Conservation (phyloP, 2,113 vertebrate genomes). For the Ammospiza nelsoni region DNA sequence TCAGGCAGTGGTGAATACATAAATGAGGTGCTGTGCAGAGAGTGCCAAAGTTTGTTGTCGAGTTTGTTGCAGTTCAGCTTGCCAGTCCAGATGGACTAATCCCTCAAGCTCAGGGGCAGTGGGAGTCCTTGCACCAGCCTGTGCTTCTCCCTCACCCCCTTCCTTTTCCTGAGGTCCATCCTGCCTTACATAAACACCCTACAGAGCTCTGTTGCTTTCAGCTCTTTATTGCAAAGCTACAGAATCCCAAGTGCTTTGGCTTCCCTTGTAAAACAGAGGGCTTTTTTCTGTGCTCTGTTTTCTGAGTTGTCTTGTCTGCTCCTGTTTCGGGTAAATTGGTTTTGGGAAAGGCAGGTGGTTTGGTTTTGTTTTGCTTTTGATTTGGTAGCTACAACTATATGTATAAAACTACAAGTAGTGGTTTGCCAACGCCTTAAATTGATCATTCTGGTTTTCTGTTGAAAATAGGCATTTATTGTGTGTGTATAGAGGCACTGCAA, state of each 20-base stretch:
- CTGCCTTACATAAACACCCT: background rate
- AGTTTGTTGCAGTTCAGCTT: background rate
- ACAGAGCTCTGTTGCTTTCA: background rate
- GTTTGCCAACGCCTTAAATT: background rate
- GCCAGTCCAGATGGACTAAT: background rate
- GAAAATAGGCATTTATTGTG: background rate
- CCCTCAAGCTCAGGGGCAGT: background rate
- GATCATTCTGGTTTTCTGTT: background rate
- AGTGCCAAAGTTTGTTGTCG: background rate
- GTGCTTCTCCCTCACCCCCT: background rate
- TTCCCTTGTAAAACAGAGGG: background rate
- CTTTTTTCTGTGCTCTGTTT: background rate
- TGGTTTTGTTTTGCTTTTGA: background rate
- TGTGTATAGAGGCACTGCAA: background rate
- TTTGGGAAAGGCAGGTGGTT: background rate
- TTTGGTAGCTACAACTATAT: background rate
- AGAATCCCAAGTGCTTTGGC: background rate
- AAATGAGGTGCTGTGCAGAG: background rate
- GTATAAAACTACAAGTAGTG: background rate
- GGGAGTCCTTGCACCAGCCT: background rate
- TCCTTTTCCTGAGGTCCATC: background rate
- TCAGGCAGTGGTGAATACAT: background rate
- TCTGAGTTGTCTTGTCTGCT: background rate
- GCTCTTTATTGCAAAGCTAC: background rate
- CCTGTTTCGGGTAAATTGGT: background rate